Conservation (phyloP, 2,113 vertebrate species). For the Taurulus bubalis region DNA sequence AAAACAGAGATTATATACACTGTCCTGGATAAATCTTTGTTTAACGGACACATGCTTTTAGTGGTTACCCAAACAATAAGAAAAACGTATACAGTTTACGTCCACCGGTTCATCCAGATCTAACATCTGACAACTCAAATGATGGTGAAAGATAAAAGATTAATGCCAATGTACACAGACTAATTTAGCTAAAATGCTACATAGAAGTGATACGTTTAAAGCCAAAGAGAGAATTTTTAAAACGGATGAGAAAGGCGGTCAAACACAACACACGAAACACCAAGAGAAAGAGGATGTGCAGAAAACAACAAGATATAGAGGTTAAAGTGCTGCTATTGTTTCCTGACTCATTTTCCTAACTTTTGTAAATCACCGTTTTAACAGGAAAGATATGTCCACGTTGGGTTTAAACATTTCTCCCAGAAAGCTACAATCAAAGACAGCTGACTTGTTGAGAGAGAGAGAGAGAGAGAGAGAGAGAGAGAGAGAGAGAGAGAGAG, state of each 20-base stretch:
- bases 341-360: too few species aligned
- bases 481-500: too few species aligned
- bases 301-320: not conserved
- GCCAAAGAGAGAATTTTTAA: not conserved
- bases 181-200: not conserved
- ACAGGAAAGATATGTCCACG: not conserved
- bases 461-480: not conserved
- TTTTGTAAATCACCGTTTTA: not conserved
- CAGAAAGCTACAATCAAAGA: not conserved
- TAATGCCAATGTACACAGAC: not conserved
- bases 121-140: not conserved
- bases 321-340: not conserved
- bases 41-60: not conserved
- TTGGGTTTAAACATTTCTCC: not conserved
- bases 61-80: not conserved
- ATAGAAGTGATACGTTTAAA: not conserved
- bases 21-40: not conserved
- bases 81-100: not conserved
- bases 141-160: not conserved
- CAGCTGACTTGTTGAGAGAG: not conserved
- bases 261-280: not conserved
- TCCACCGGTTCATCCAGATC: not conserved
- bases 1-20: not conserved
- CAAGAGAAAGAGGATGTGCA: conserved; percentile 9
- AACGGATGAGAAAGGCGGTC: not conserved